Percentiles rank a stretch among this genome's conserved stretches.
These are phyloP conservation scores for Epinephelus coioides DNA, from an alignment of 2,797 vertebrate species.

Conservation along the genomic window DNA sequence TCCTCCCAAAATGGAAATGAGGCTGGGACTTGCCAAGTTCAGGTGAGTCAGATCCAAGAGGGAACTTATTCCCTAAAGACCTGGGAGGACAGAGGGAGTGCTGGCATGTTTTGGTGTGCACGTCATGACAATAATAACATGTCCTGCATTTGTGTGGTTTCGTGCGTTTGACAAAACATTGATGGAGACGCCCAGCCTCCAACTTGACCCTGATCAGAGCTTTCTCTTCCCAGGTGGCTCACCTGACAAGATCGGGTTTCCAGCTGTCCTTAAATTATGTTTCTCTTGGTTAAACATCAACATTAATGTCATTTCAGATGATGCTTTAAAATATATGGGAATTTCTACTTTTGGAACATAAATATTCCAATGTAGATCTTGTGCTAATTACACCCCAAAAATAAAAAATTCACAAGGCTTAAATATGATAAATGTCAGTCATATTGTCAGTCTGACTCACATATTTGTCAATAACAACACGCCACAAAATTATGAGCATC, in stretches of 20 bases:
- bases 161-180: slow-evolving; percentile 54
- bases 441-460: not conserved
- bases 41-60: slow-evolving; percentile 1
- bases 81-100: not conserved
- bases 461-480: not conserved
- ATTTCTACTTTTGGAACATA: not conserved
- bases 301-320: slow-evolving; percentile 2
- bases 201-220: slow-evolving; percentile 57
- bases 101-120: slow-evolving; percentile 31
- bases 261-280: slow-evolving; percentile 19
- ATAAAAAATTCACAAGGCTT: not conserved
- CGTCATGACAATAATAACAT: slow-evolving; percentile 37
- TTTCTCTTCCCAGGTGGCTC: slow-evolving; percentile 79
- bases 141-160: slow-evolving; percentile 38
- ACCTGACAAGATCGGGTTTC: slow-evolving; percentile 77
- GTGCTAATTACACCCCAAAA: not conserved
- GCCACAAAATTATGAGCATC: not conserved
- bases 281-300: slow-evolving; percentile 7
- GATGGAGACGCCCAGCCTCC: slow-evolving; percentile 57
- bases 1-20: slow-evolving; percentile 49
- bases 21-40: slow-evolving; percentile 38
- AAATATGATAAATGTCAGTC: not conserved
- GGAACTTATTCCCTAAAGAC: slow-evolving; percentile 18
- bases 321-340: not conserved
- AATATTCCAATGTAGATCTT: not conserved